Base-by-base conservation (phyloP, 1,140 invertebrate genomes). In the Samia ricini region DNA sequence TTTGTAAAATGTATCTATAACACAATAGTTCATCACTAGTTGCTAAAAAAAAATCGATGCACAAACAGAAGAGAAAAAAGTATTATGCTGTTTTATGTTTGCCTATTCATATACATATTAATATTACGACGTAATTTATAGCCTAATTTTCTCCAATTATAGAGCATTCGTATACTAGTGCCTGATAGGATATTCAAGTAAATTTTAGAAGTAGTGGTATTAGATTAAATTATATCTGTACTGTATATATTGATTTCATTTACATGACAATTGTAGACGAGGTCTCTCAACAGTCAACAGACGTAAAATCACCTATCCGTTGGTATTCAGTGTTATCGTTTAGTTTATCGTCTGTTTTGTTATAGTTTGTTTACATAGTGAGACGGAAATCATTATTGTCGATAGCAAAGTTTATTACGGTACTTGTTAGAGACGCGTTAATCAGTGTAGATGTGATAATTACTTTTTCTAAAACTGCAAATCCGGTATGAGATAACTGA, bases 301-400 rank as follows among this genome's bases (percentile, higher is more conserved):
- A n/a, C n/a, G n/a, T 42, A 42, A 42, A 42, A 42, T 42, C 33
- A 42, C 33, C 33, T 42, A 42, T 42, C 33, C 33, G 33, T 42
- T 42, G 33, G 33, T 42, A 42, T 42, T 42, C 33, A 42, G 33
- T 42, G 33, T 42, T 42, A 42, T 42, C 33, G 15, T 15, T 4
- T 12, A 42, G 33, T 42, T 42, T 42, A 42, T 42, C 33, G 33
- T 42, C 33, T 83, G 77, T 81, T 81, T 77, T 78, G 78, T 81
- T 77, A 76, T 68, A 42, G 56, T 69, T 20, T 74, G 71, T 75
- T 80, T 79, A 79, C 66, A 63, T 60, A 63, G 26, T 36, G 64
- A 76, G 71, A 77, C 76, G 81, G 81, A 81, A 84, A 75, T 73
- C 58, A 73, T 76, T 77, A 79, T 72, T 69, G 18, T 55, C 60